A percentile compares a stretch with the other conserved stretches of the same genome.
phyloP scores from a whole-genome alignment of 1,140 invertebrate genomes.

The Hormaphis cornu region DNA sequence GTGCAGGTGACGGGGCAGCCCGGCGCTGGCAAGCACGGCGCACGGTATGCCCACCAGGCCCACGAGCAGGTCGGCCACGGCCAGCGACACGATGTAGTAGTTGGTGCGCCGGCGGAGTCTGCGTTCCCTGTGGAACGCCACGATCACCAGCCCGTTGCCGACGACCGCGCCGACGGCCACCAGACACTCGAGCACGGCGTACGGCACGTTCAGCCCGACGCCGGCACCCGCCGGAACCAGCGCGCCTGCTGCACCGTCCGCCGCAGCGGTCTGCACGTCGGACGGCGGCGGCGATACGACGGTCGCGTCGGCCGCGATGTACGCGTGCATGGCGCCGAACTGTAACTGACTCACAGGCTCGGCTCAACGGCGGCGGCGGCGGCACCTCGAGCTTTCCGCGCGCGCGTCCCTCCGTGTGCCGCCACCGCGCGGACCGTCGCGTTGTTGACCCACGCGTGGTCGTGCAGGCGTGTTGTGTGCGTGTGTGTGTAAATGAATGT shows the following conservation, averaged over 20 bases:
- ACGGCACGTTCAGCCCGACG: constrained; percentile 53
- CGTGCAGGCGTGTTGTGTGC: no score
- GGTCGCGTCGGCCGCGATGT: not conserved
- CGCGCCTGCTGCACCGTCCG: not conserved
- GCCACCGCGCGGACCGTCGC: not conserved
- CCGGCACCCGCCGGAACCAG: not conserved
- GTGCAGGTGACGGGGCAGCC: constrained; percentile 64
- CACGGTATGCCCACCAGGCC: constrained; percentile 74
- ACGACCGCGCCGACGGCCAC: constrained; percentile 70
- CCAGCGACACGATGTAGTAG: constrained; percentile 83
- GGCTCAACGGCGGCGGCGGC: not conserved
- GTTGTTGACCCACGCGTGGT: no score
- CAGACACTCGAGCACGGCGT: constrained; percentile 64
- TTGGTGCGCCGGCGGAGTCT: constrained; percentile 71
- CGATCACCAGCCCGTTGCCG: constrained; percentile 75
- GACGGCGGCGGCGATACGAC: not conserved
- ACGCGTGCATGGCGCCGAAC: constrained; percentile 5
- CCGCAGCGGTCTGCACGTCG: not conserved
- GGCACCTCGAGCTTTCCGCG: not conserved
- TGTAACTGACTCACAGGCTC: not conserved
- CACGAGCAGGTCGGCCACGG: constrained; percentile 72
- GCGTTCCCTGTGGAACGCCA: constrained; percentile 67
- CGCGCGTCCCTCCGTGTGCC: not conserved
- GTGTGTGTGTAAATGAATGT: no score
- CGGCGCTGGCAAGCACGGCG: constrained; percentile 66